A percentile compares a stretch with the other conserved stretches of the same genome.
These are phyloP conservation scores for Polypedilum pembai DNA, from an alignment of 1,140 invertebrate genomes.

Conservation along the genomic window DNA sequence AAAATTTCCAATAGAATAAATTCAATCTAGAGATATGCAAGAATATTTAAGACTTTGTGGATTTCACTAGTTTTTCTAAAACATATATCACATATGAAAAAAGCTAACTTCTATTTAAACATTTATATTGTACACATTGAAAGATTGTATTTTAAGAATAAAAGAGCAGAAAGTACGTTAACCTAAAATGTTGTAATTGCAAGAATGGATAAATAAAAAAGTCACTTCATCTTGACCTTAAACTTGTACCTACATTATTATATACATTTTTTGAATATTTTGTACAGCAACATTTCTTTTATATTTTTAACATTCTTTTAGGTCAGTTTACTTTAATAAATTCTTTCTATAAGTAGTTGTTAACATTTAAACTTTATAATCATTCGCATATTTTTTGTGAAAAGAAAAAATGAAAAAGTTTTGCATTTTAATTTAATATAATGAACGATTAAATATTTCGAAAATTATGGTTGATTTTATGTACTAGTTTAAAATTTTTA, in stretches of 20 bases:
- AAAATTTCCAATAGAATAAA: not conserved
- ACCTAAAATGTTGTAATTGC: not conserved
- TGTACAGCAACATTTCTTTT: not conserved
- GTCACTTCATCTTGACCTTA: constrained; percentile 4
- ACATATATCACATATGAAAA: not conserved
- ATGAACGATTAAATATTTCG: too few relatives aligned
- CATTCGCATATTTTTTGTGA: too few relatives aligned
- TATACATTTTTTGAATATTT: not conserved
- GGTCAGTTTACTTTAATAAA: too few relatives aligned
- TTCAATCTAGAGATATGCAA: too few relatives aligned
- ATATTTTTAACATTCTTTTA: not conserved
- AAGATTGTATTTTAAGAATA: not conserved
- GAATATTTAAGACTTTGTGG: too few relatives aligned
- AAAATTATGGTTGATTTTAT: too few relatives aligned
- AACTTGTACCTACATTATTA: constrained; percentile 20
- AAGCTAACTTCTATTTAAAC: too few relatives aligned
- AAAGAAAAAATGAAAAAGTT: too few relatives aligned
- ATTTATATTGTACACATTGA: not conserved
- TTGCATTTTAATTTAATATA: too few relatives aligned
- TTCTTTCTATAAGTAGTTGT: too few relatives aligned
- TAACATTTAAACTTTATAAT: not conserved
- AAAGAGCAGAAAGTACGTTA: not conserved
- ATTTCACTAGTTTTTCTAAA: not conserved
- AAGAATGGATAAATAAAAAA: not conserved
- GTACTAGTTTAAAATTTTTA: too few relatives aligned